Evolutionary conservation across 1,140 invertebrate genomes (phyloP).

Genomic region (Heliconius eleuchia): DNA sequence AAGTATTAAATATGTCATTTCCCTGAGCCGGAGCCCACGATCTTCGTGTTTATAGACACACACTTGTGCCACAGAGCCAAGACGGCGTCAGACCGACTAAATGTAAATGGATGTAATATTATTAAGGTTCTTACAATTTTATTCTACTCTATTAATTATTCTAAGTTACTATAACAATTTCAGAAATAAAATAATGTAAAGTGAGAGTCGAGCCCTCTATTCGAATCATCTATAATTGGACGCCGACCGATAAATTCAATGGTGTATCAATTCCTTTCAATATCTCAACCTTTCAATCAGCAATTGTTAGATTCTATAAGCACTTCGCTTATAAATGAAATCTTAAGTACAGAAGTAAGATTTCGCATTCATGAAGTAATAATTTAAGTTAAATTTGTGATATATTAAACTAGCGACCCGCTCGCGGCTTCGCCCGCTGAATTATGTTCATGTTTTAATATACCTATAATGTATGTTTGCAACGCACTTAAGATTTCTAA

Average conservation of each 20-base stretch:
- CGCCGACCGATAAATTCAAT: constrained; percentile 9
- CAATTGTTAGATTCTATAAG: constrained; percentile 9
- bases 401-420: neutral
- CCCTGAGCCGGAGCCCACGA: neutral
- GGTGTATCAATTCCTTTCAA: constrained; percentile 6
- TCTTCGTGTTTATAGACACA: too few species aligned
- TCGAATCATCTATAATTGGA: neutral
- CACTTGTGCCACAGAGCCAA: too few species aligned
- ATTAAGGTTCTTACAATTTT: neutral
- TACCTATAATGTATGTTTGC: too few species aligned
- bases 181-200: neutral
- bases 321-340: constrained; percentile 8
- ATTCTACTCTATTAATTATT: neutral
- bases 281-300: constrained; percentile 10
- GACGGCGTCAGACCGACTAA: too few species aligned
- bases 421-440: too few species aligned
- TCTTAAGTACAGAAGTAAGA: neutral
- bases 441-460: too few species aligned
- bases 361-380: neutral
- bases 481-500: too few species aligned
- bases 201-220: neutral
- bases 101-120: neutral
- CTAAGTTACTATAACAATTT: constrained; percentile 8
- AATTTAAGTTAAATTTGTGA: neutral
- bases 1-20: neutral